Evolutionary conservation across 2,797 vertebrate genomes (phyloP).

Genomic region (Liasis olivaceus): DNA sequence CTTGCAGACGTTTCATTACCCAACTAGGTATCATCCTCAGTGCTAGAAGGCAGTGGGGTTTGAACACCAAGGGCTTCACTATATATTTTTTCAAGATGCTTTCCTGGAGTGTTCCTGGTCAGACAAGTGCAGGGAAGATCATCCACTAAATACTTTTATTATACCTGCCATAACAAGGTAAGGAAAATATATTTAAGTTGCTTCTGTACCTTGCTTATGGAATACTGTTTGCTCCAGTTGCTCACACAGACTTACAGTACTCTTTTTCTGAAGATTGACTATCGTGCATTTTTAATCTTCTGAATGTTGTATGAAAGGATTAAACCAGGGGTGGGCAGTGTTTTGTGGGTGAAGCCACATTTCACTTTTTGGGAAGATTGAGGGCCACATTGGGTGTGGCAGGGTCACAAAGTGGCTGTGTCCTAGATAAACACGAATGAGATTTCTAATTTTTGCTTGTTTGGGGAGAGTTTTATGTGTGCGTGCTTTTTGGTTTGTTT

Average conservation of each 20-base stretch:
- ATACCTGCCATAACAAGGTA: neutral
- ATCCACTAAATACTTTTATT: neutral
- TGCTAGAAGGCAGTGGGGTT: no score
- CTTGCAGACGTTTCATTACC: no score
- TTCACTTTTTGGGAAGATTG: neutral
- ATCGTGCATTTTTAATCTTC: neutral
- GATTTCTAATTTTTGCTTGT: no score
- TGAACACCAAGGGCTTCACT: no score
- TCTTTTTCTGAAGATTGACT: neutral
- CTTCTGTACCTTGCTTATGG: neutral
- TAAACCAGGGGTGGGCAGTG: neutral
- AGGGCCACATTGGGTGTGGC: no score
- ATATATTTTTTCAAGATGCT: neutral
- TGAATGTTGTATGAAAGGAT: neutral
- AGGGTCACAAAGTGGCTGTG: no score
- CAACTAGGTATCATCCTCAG: no score
- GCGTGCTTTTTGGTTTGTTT: no score
- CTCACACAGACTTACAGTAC: neutral
- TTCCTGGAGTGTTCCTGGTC: neutral
- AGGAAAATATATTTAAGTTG: neutral
- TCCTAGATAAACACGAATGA: no score
- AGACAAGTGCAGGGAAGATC: neutral
- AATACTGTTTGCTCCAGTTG: neutral
- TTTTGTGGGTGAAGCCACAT: no score
- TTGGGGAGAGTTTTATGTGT: no score